Base-by-base conservation (phyloP, 2,888 invertebrate genomes). In the Isotomurus palustris region DNA sequence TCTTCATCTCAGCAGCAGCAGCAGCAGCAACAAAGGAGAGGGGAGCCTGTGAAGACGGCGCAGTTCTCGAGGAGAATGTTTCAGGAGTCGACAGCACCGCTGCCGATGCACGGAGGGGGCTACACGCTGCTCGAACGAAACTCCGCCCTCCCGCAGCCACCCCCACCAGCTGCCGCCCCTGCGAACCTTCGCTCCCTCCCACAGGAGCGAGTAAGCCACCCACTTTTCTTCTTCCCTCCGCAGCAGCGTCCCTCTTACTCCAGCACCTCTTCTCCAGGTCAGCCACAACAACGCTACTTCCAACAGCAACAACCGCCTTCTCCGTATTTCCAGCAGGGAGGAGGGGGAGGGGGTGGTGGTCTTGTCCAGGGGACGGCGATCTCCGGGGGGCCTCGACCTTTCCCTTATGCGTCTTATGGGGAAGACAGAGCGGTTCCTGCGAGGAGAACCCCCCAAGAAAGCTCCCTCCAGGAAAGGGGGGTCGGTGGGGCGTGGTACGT, bases 391-490 rank as follows among this genome's bases (percentile, higher is more conserved):
- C 25, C 21, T 53, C 36, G 53, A 53, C 27, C 36, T 35, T 36
- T 21, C 29, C 1, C 53, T 53, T 45, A 53, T 53, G 25, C 35
- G 47, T 24, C 2, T 53, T 25, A 53, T 53, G 45, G 27, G 17
- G 35, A 53, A 45, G 36, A 22, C 27, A 36, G 53, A 53, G 17
- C 27, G 27, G 4, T 5, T 38, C 38, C 24, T 24, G 6, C 6
- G 19, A 6, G 22, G 24, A 5, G 17, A 17, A 14, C 40, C 10
- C 5, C 8, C 19, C 44, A 44, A 44, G 44, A 24, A 44, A 10
- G 12, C 32, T 44, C 44, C 8, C 12, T 24, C 44, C 8, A 22
- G 24, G 6, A 44, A 25, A 21, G 44, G 21, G 4, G 8, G 8
- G 22, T 43, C 43, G 12, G 17, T 21, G 12, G 47, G 47, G 17